Conservation (phyloP, 2,888 invertebrate species). For the Cylloceria caligata region DNA sequence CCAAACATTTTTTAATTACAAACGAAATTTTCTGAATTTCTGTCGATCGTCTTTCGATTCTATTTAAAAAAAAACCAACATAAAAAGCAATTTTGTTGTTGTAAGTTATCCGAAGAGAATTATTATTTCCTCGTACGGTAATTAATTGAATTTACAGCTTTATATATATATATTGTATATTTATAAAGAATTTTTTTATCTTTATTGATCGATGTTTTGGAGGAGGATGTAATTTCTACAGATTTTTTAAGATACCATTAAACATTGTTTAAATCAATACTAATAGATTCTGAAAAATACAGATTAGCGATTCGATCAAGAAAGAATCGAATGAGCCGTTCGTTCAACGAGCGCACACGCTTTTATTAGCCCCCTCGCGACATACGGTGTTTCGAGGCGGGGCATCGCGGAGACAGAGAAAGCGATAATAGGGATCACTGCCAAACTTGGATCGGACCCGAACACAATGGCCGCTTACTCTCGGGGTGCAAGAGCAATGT, state of each 20-base stretch:
- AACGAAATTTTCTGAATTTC: neutral
- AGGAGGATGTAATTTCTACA: too few relatives aligned
- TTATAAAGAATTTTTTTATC: too few relatives aligned
- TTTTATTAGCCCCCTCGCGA: slow-evolving; percentile 52
- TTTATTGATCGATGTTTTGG: too few relatives aligned
- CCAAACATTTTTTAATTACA: neutral
- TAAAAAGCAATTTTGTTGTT: neutral
- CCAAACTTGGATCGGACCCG: slow-evolving; percentile 79
- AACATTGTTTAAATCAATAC: neutral
- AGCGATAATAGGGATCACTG: slow-evolving; percentile 73
- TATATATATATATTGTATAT: too few relatives aligned
- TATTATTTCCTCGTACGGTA: too few relatives aligned
- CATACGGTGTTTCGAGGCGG: slow-evolving; percentile 29
- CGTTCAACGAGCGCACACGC: slow-evolving; percentile 15
- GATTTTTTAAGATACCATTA: too few relatives aligned
- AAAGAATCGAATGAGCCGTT: neutral
- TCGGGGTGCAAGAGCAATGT: slow-evolving; percentile 42
- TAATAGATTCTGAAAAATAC: neutral
- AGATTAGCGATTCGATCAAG: neutral
- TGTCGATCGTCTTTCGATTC: neutral
- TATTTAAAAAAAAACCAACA: neutral
- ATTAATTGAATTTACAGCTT: too few relatives aligned
- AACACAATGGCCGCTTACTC: slow-evolving; percentile 79
- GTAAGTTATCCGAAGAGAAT: too few relatives aligned
- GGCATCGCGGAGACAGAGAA: slow-evolving; percentile 25